These are phyloP conservation scores for Rhincodon typus DNA, from an alignment of 2,797 vertebrate species.

Conservation along the genomic window DNA sequence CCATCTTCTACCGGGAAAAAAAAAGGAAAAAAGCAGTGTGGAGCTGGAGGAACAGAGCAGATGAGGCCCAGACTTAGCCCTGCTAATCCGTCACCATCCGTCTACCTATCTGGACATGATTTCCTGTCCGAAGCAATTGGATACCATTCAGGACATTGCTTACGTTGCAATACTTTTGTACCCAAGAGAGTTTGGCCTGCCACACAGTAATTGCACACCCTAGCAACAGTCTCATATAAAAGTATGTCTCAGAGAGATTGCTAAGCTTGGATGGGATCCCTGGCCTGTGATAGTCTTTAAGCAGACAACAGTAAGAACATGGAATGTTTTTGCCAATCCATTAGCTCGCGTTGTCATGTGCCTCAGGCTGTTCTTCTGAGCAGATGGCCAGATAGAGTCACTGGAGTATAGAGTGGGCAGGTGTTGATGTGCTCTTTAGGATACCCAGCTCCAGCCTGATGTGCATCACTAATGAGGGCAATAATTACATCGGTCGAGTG, in stretches of 20 bases:
- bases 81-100: too few species aligned
- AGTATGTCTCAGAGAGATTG: neutral
- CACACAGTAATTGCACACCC: neutral
- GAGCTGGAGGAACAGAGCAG: too few species aligned
- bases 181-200: neutral
- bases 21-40: too few species aligned
- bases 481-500: neutral
- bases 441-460: neutral
- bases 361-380: neutral
- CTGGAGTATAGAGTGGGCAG: constrained; percentile 10
- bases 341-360: constrained; percentile 1
- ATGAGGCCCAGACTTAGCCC: too few species aligned
- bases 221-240: neutral
- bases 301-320: neutral
- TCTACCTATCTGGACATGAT: neutral
- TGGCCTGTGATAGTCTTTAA: neutral
- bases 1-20: neutral
- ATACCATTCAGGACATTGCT: neutral
- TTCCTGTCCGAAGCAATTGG: neutral
- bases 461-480: constrained; percentile 1
- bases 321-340: neutral
- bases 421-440: neutral
- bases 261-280: neutral
- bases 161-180: neutral
- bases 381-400: constrained; percentile 18